Conservation (phyloP, 1,140 invertebrate species). For the Hypothenemus hampei region DNA sequence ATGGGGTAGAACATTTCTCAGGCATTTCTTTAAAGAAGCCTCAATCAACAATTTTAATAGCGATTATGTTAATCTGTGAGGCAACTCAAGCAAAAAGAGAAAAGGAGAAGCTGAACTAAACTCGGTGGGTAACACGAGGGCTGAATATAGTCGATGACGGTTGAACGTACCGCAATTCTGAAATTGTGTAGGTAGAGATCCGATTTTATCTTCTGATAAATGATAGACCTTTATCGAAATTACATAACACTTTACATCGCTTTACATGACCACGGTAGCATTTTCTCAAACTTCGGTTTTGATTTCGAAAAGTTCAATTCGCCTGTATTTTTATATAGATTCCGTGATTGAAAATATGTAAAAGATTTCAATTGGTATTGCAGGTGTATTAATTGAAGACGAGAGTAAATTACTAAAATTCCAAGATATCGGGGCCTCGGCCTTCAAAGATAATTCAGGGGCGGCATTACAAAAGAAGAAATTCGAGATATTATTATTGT, state of each 20-base stretch:
- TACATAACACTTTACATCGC: conserved; percentile 10
- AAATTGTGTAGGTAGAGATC: neutral
- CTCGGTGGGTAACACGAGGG: too few species aligned
- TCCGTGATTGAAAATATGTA: conserved; percentile 10
- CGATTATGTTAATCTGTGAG: too few species aligned
- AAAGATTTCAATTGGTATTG: conserved; percentile 7
- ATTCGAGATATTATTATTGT: conserved; percentile 26
- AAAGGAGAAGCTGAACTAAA: too few species aligned
- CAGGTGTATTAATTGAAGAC: conserved; percentile 20
- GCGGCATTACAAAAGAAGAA: conserved; percentile 23
- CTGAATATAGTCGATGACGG: too few species aligned
- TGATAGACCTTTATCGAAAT: conserved; percentile 10
- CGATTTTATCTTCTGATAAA: conserved; percentile 8
- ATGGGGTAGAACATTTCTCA: too few species aligned
- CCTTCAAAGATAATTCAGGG: conserved; percentile 21
- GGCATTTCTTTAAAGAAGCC: too few species aligned
- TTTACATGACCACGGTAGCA: conserved; percentile 9
- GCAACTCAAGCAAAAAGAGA: too few species aligned
- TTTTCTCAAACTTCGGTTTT: neutral
- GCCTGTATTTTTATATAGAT: neutral
- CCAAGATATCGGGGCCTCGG: conserved; percentile 1
- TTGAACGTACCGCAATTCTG: too few species aligned
- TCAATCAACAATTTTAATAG: too few species aligned
- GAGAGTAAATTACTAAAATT: conserved; percentile 23
- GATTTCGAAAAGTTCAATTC: neutral